These are phyloP conservation scores for Neomorphus geoffroyi DNA, from an alignment of 2,797 vertebrate species.

Conservation along the genomic window DNA sequence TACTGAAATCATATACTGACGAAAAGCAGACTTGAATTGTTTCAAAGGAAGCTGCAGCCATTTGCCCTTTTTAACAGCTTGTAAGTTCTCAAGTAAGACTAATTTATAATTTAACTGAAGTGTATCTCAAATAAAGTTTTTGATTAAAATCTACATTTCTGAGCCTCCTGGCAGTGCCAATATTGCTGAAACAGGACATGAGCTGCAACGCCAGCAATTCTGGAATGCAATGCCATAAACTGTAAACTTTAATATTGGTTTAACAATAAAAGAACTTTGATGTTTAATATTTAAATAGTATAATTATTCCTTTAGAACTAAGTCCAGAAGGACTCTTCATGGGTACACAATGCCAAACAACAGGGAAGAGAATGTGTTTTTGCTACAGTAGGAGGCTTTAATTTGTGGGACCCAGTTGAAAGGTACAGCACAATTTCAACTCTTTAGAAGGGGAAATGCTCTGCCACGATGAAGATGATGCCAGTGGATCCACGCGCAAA, in stretches of 20 bases:
- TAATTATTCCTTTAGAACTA: slow-evolving; percentile 26
- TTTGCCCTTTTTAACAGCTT: slow-evolving; percentile 6
- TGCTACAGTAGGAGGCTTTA: not conserved
- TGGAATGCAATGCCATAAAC: not conserved
- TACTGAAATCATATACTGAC: not conserved
- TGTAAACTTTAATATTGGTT: slow-evolving; percentile 25
- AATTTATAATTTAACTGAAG: not conserved
- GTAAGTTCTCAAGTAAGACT: not conserved
- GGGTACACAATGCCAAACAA: not conserved
- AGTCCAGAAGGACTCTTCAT: not conserved
- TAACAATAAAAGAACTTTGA: slow-evolving; percentile 30
- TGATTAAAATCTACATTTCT: slow-evolving; percentile 35
- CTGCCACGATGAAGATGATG: not conserved
- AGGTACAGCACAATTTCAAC: not conserved
- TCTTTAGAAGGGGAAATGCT: not conserved
- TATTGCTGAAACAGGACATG: slow-evolving; percentile 33
- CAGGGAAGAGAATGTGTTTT: not conserved
- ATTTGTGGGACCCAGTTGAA: not conserved
- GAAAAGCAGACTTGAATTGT: not conserved
- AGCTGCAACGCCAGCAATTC: slow-evolving; percentile 8
- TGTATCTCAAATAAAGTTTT: not conserved
- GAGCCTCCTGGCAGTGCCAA: slow-evolving; percentile 7
- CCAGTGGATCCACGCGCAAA: not conserved
- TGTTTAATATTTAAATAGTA: slow-evolving; percentile 54
- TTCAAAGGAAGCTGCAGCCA: not conserved